These are phyloP conservation scores for Drosophila fuyamai DNA, from an alignment of 1,140 invertebrate genomes.

Conservation along the genomic window DNA sequence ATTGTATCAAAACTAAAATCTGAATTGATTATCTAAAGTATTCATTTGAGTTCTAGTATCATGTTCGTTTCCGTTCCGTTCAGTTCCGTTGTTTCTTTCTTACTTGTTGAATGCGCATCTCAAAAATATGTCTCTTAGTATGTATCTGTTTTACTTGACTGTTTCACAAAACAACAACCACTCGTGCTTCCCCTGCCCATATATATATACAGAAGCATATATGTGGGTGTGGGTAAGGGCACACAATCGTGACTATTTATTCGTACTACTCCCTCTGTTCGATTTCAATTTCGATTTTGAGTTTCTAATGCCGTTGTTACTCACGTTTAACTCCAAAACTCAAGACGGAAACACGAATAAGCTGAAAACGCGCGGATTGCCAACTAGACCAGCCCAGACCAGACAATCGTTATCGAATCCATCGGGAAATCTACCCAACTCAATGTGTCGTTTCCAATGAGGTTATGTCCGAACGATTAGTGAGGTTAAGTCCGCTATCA, in stretches of 20 bases:
- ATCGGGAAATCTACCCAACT: constrained; percentile 12
- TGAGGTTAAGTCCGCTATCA: constrained; percentile 25
- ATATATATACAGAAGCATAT: constrained; percentile 42
- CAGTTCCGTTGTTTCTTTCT: constrained; percentile 50
- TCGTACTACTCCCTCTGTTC: constrained; percentile 44
- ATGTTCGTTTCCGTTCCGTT: constrained; percentile 53
- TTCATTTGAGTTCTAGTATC: constrained; percentile 55
- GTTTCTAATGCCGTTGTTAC: constrained; percentile 33
- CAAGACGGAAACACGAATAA: constrained; percentile 36
- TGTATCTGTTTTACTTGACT: constrained; percentile 49
- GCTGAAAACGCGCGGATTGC: constrained; percentile 38
- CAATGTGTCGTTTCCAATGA: constrained; percentile 12
- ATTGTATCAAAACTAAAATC: constrained; percentile 44
- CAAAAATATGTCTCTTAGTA: constrained; percentile 43
- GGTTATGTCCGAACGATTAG: constrained; percentile 25
- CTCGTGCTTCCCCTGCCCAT: neutral
- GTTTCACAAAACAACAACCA: constrained; percentile 25
- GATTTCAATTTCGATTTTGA: constrained; percentile 37
- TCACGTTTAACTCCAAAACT: constrained; percentile 39
- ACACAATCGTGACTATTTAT: constrained; percentile 38
- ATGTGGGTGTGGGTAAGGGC: constrained; percentile 14
- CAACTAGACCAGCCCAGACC: constrained; percentile 6
- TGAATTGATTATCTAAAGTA: constrained; percentile 50
- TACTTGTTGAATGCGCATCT: constrained; percentile 53
- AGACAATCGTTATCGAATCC: constrained; percentile 21